Base-by-base conservation (phyloP, 2,888 invertebrate genomes). In the Troglohyphantes excavatus region DNA sequence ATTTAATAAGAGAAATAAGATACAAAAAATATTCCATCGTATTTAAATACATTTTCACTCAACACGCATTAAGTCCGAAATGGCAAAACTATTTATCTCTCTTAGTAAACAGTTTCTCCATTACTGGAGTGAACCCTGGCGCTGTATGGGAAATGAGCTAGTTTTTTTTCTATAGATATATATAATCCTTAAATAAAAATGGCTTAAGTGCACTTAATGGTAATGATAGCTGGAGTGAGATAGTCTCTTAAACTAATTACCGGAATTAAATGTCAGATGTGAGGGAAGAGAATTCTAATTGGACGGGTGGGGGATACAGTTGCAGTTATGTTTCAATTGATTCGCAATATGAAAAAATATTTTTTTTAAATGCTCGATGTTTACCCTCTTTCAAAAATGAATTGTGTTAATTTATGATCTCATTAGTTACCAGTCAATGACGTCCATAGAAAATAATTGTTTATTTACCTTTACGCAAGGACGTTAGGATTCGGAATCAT, bases 161-260 rank as follows among this genome's bases (percentile, higher is more conserved):
- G 7, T 0, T 39, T 39, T 39, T 39, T 39, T 39, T 39, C 39
- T 1, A 11, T 2, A 7, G 0, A 7, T 53, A n/a, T 53, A 5
- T 53, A n/a, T 53, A n/a, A 53, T 53, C 53, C 53, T 53, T 53
- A 53, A 53, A 53, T 53, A n/a, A n/a, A 53, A 53, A 53, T n/a
- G 13, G 53, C 53, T 53, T 53, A 53, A 53, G 53, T 53, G n/a
- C 53, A 5, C n/a, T 53, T 53, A 53, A 53, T 53, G 53, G n/a
- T 53, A n/a, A 53, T 53, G 53, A 53, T 53, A 53, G 17, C 17
- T 53, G n/a, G n/a, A 53, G n/a, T 17, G n/a, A 53, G 2, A 53
- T 53, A 53, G 5, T 53, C 53, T n/a, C 13, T 5, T 53, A 53
- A 53, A 53, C 53, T 53, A 53, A 53, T 53, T 53, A 53, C 53